Evolutionary conservation across 2,888 invertebrate genomes (phyloP).

Genomic region (Dryomyza anilis): DNA sequence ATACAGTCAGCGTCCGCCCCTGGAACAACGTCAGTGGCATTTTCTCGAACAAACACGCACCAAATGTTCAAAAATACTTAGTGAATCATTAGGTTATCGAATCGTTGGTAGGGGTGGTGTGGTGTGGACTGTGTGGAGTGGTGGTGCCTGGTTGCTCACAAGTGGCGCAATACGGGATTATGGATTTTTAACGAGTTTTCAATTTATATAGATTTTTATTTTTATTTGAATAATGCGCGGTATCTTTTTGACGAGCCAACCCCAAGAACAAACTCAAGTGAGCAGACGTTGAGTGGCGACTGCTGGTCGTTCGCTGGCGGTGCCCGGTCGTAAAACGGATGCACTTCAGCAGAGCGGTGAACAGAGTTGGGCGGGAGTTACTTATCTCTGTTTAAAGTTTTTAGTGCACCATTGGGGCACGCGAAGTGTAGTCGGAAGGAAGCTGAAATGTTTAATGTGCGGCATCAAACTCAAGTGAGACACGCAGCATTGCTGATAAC

Average conservation of each 20-base stretch:
- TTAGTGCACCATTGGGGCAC: too few relatives aligned
- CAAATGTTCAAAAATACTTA: constrained; percentile 9
- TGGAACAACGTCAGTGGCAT: background rate
- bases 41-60: too few relatives aligned
- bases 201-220: constrained; percentile 46
- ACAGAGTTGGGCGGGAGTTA: too few relatives aligned
- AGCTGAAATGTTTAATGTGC: too few relatives aligned
- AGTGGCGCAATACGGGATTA: constrained; percentile 46
- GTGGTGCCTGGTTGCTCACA: background rate
- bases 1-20: background rate
- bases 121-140: background rate
- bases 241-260: background rate
- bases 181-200: constrained; percentile 62
- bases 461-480: too few relatives aligned
- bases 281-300: constrained; percentile 19
- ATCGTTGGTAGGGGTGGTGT: background rate
- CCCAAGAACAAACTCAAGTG: background rate
- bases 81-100: constrained; percentile 18
- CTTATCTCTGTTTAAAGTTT: too few relatives aligned
- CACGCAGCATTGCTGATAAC: too few relatives aligned
- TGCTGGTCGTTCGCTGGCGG: constrained; percentile 4
- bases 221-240: background rate
- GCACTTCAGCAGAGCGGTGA: constrained; percentile 1
- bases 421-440: too few relatives aligned
- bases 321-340: constrained; percentile 10